A percentile compares a stretch with the other conserved stretches of the same genome.
phyloP scores from a whole-genome alignment of 2,888 invertebrate genomes.

The Gari tellinella region DNA sequence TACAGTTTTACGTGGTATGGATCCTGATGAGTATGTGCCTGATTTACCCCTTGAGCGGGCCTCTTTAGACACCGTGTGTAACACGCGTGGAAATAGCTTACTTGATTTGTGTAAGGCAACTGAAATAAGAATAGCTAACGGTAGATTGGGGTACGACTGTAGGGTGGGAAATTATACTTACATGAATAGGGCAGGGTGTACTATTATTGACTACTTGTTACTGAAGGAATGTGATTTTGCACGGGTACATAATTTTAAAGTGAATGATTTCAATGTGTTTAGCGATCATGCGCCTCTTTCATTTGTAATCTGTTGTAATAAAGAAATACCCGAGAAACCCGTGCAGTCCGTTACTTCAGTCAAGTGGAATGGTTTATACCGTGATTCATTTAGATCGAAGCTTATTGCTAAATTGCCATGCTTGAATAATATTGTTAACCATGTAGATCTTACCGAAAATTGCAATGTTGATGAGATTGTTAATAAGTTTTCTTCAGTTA shows the following conservation, averaged over 20 bases:
- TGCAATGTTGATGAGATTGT: no score
- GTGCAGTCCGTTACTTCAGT: background rate
- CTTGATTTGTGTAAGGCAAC: conserved; percentile 4
- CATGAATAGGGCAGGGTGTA: background rate
- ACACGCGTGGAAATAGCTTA: background rate
- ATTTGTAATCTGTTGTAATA: background rate
- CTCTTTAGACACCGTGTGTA: background rate
- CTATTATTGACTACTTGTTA: conserved; percentile 10
- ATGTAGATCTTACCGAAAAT: no score
- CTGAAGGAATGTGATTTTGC: conserved; percentile 1
- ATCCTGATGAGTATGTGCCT: conserved; percentile 2
- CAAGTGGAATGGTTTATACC: background rate
- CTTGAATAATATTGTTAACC: background rate
- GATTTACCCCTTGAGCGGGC: background rate
- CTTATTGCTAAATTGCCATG: conserved; percentile 6
- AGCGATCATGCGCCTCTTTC: conserved; percentile 13
- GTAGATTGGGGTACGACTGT: background rate
- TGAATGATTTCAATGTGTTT: conserved; percentile 10
- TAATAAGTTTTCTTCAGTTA: no score
- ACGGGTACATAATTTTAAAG: background rate
- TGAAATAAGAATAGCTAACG: conserved; percentile 3
- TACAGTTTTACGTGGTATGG: background rate
- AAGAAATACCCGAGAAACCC: background rate
- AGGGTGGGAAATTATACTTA: background rate
- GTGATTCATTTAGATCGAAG: conserved; percentile 5